Percentiles rank a stretch among this genome's conserved stretches.
Evolutionary conservation across 2,113 vertebrate genomes (phyloP).

Genomic region (Muscicapa adusta): DNA sequence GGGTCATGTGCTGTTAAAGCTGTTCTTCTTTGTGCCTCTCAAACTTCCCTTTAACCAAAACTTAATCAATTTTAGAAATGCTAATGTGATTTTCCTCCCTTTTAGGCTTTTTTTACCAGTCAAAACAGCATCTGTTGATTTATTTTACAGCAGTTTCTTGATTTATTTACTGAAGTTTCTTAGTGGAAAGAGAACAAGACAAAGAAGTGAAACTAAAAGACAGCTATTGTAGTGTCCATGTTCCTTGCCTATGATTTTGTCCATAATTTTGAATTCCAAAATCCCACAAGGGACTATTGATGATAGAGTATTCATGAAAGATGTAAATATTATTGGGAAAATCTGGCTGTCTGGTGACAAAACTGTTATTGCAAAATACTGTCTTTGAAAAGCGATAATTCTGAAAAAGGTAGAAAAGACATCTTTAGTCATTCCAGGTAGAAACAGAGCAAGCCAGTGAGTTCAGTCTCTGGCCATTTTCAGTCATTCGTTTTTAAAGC

Average conservation of each 20-base stretch:
- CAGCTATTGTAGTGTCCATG: not conserved
- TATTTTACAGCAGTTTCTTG: not conserved
- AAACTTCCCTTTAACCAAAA: not conserved
- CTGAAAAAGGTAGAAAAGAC: not conserved
- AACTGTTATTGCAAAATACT: not conserved
- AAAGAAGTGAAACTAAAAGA: not conserved
- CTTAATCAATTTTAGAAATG: not conserved
- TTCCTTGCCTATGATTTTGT: not conserved
- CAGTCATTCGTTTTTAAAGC: constrained; percentile 26
- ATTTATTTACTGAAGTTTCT: not conserved
- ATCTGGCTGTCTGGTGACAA: not conserved
- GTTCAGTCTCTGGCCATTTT: constrained; percentile 24
- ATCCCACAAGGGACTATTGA: not conserved
- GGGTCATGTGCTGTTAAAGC: not conserved
- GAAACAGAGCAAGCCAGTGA: not conserved
- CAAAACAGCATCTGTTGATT: not conserved
- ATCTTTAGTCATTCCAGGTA: not conserved
- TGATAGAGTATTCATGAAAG: not conserved
- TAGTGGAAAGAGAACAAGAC: not conserved
- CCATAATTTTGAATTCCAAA: not conserved
- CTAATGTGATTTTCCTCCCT: not conserved
- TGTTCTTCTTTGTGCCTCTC: not conserved
- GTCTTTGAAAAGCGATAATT: constrained; percentile 9
- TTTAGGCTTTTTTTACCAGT: not conserved
- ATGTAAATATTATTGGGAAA: not conserved